Base-by-base conservation (phyloP, 2,888 invertebrate species). In the Reticulitermes lucifugus region DNA sequence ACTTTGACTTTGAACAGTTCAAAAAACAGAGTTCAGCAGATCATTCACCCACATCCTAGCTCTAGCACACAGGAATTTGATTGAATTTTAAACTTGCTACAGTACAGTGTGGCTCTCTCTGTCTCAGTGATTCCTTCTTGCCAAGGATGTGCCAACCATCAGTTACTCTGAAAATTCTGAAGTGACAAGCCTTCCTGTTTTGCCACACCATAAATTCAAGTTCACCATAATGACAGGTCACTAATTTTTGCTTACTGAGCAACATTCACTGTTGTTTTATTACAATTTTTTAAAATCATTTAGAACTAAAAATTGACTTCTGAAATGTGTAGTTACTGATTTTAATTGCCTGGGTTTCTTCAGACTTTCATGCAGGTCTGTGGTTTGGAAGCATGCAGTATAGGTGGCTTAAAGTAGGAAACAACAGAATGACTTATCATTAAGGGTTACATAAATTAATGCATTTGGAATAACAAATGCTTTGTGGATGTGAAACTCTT, bases 1-100 rank as follows among this genome's bases (percentile, higher is more conserved):
- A 91, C 84, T 94, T 94, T 89, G 93, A 94, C 89, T 93, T 93
- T 89, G 89, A 89, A n/a, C 75, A 84, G 65, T 86, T 87, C 60
- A 86, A 75, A 73, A 82, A 80, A 12, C n/a, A 22, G 4, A 29
- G 18, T n/a, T 41, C 25, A 41, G 60, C 10, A 43, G 83, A 79
- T 29, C 79, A 46, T 5, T 84, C 77, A 12, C 83, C 83, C 14
- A 18, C 35, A 55, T 84, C 81, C 25, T 81, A 81, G 70, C 43
- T 81, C 22, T 35, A 10, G n/a, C 25, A 65, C 25, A 25, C 14
- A 65, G 18, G 18, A 55, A 55, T 65, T 60, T 21, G 60, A 25
- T 25, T 25, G 4, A n/a, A n/a, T 65, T 35, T 35, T 65, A 25
- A n/a, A 65, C 65, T 65, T 25, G n/a, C 1, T 65, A 25, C 7